Evolutionary conservation across 2,113 vertebrate species (phyloP).

Genomic region (Girardinichthys multiradiatus): DNA sequence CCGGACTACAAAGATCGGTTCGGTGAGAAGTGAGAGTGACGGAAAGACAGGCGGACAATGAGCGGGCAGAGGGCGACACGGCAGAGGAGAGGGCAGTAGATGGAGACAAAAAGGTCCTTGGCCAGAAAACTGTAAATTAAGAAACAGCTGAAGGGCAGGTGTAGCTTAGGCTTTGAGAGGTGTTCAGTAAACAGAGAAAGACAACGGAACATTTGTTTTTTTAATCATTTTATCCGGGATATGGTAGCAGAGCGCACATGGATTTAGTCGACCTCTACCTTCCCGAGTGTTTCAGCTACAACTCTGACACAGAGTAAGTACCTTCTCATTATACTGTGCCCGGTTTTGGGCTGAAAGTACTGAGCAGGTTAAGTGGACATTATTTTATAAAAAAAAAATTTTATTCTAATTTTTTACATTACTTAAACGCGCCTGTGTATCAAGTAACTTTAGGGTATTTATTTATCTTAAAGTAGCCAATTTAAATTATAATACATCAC

Average conservation of each 20-base stretch:
- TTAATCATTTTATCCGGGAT: constrained; percentile 31
- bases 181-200: background rate
- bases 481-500: no score
- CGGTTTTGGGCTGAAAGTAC: background rate
- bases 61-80: constrained; percentile 29
- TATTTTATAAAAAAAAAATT: background rate
- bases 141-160: constrained; percentile 13
- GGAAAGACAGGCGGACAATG: constrained; percentile 38
- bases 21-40: constrained; percentile 50
- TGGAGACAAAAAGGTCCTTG: constrained; percentile 42
- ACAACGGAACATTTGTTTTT: constrained; percentile 13
- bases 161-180: background rate
- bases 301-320: constrained; percentile 77
- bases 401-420: background rate
- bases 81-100: constrained; percentile 37
- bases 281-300: constrained; percentile 78
- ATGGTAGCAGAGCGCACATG: constrained; percentile 72
- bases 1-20: constrained; percentile 52
- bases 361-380: background rate
- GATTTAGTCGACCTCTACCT: constrained; percentile 80
- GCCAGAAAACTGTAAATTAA: constrained; percentile 14
- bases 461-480: no score
- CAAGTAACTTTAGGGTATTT: no score
- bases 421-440: background rate
- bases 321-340: constrained; percentile 1